Evolutionary conservation across 1,140 invertebrate genomes (phyloP).

Genomic region (Trypoxylus dichotomus): DNA sequence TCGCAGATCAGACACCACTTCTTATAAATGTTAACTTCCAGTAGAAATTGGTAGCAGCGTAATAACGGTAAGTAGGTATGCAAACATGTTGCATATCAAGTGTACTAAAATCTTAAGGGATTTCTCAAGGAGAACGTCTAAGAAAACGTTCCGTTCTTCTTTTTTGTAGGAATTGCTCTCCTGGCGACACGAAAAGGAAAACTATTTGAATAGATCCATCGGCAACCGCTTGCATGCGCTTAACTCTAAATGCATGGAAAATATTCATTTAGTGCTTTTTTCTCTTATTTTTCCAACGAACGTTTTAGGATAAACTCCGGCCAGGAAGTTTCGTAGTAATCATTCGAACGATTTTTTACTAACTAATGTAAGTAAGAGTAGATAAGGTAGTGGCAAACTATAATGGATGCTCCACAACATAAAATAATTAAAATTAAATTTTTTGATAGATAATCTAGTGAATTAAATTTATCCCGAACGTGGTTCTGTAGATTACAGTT

Average conservation of each 20-base stretch:
- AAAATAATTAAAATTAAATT: no score
- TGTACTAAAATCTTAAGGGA: constrained; percentile 20
- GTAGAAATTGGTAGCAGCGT: not conserved
- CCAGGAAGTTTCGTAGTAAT: not conserved
- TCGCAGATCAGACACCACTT: not conserved
- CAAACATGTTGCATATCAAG: constrained; percentile 22
- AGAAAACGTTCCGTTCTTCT: not conserved
- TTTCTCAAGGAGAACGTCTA: constrained; percentile 2
- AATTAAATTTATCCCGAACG: no score
- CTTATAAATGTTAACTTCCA: not conserved
- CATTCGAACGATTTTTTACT: no score
- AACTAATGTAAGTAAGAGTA: no score
- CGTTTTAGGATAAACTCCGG: not conserved
- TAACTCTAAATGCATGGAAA: constrained; percentile 14
- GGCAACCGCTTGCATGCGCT: not conserved
- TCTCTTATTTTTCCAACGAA: not conserved
- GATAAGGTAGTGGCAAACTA: no score
- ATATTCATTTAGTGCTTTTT: constrained; percentile 3
- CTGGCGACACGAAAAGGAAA: constrained; percentile 16
- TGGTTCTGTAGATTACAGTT: no score
- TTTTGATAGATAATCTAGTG: no score
- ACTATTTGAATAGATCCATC: constrained; percentile 22
- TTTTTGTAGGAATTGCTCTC: constrained; percentile 10
- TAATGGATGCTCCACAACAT: no score
- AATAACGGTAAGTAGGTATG: constrained; percentile 11